Base-by-base conservation (phyloP, 2,113 vertebrate genomes). In the Bubalus kerabau region DNA sequence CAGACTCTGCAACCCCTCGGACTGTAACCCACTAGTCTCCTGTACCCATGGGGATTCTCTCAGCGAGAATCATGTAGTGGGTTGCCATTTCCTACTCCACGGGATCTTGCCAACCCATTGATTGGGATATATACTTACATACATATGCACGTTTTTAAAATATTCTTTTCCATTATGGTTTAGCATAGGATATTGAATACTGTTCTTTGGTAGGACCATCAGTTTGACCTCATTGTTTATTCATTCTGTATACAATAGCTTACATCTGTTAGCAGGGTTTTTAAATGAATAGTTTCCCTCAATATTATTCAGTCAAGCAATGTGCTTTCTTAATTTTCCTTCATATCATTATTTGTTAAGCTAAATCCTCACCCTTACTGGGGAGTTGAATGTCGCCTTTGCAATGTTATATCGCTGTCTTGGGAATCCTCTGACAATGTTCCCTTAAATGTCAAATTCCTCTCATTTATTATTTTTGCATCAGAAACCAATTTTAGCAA, bases 391-490 rank as follows among this genome's bases (percentile, higher is more conserved):
- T 15, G 64, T 96, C 97, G 97, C 82, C 85, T 98, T 98, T 96
- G 46, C 2, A 81, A 17, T 85, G 54, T 95, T 97, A 88, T 90
- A 67, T 93, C 54, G 3, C 88, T 83, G n/a, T 97, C 24, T 40
- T 36, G 43, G 78, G 46, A 87, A 90, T 94, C 67, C 28, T 93
- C 85, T 90, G 87, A 82, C 88, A 76, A 32, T 36, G 13, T 88
- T 97, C 84, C 80, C 48, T 96, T 96, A 97, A 98, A 97, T 86
- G 87, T 95, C 94, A 93, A 97, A 98, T 96, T 94, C 87, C 86
- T 81, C 8, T 95, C 14, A 30, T 92, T 54, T 60, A 26, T 76
- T 67, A 12, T 60, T 97, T 98, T 98, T 60, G 40, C 16, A 62
- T 64, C 16, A 43, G 87, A 96, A 64, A 32, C 19, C 56, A 87